phyloP scores from a whole-genome alignment of 2,797 vertebrate species.

The Melanotaenia parkinsoni region DNA sequence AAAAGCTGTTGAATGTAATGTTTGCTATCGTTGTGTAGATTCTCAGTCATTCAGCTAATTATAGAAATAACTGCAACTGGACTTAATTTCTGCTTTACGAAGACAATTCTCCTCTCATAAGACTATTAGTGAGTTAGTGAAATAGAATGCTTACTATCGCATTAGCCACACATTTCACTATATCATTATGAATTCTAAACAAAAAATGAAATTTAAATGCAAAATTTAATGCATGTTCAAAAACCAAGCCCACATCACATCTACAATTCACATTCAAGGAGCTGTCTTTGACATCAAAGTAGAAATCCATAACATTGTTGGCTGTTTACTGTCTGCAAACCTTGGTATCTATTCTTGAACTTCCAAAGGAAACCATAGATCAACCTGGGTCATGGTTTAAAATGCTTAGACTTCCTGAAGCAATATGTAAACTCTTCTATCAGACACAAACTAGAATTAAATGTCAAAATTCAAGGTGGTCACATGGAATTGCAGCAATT shows the following conservation, averaged over 20 bases:
- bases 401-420: not conserved
- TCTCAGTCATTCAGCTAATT: too few species aligned
- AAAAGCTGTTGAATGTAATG: not conserved
- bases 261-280: too few species aligned
- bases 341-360: conserved; percentile 3
- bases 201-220: not conserved
- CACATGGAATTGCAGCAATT: conserved; percentile 13
- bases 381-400: not conserved
- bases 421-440: conserved; percentile 8
- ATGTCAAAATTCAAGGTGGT: not conserved
- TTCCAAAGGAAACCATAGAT: not conserved
- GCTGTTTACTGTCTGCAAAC: not conserved
- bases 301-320: not conserved
- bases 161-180: too few species aligned
- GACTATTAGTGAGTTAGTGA: too few species aligned
- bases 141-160: too few species aligned
- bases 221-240: not conserved
- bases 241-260: not conserved
- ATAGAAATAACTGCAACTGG: not conserved
- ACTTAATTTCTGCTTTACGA: too few species aligned
- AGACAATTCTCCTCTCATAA: too few species aligned
- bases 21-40: not conserved
- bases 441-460: not conserved
- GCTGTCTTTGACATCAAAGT: too few species aligned
- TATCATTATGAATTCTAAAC: too few species aligned